A percentile compares a stretch with the other conserved stretches of the same genome.
These are phyloP conservation scores for Bombus waltoni DNA, from an alignment of 1,140 invertebrate species.

Conservation along the genomic window DNA sequence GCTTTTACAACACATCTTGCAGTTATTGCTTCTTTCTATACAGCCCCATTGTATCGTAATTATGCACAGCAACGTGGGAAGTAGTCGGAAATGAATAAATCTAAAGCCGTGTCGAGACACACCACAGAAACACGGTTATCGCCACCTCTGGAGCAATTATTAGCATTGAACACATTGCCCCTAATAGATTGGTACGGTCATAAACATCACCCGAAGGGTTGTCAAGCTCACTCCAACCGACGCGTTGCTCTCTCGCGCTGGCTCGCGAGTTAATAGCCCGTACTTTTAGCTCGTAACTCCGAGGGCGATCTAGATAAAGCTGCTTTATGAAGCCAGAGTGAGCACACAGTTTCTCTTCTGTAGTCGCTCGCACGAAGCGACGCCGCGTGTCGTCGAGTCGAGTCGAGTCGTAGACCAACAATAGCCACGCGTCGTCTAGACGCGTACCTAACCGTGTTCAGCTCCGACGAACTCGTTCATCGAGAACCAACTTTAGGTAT, in stretches of 20 bases:
- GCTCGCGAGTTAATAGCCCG: conserved; percentile 68
- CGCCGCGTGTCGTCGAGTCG: no score
- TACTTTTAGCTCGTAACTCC: conserved; percentile 67
- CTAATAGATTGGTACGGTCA: conserved; percentile 19
- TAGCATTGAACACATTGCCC: conserved; percentile 28
- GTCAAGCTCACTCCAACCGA: conserved; percentile 28
- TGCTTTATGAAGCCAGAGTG: conserved; percentile 67
- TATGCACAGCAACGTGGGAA: no score
- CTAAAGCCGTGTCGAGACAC: neutral
- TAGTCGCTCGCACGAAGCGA: conserved; percentile 44
- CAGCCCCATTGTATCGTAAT: no score
- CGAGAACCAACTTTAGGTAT: conserved; percentile 2
- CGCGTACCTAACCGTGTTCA: no score
- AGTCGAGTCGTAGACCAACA: no score
- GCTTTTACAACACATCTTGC: no score
- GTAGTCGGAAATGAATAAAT: neutral
- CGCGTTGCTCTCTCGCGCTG: conserved; percentile 29
- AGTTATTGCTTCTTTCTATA: no score
- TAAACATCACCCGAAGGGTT: conserved; percentile 53
- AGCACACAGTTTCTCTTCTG: conserved; percentile 28
- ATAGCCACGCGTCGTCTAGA: neutral
- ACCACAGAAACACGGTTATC: neutral
- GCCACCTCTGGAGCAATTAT: neutral
- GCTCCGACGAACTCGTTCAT: neutral
- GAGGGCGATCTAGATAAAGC: conserved; percentile 68